phyloP scores from a whole-genome alignment of 2,113 vertebrate genomes.

The Neogobius melanostomus region DNA sequence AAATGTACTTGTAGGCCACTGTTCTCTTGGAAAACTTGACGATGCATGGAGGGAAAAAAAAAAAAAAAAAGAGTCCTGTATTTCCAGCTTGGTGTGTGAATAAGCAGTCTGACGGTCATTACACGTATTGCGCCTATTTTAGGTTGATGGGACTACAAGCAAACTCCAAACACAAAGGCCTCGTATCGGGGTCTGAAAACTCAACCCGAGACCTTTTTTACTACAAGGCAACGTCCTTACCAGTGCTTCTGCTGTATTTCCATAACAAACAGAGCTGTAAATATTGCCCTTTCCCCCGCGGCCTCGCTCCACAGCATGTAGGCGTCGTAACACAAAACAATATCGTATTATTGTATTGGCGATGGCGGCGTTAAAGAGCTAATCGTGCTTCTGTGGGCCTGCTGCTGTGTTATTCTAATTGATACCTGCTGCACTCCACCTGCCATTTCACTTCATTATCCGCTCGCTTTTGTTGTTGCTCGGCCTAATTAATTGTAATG shows the following conservation, averaged over 20 bases:
- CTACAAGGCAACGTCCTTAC: too few species aligned
- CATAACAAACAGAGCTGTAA: neutral
- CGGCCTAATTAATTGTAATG: slow-evolving; percentile 64
- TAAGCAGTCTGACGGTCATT: too few species aligned
- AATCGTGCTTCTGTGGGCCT: slow-evolving; percentile 41
- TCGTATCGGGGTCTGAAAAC: too few species aligned
- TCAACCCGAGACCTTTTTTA: too few species aligned
- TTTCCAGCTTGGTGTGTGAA: too few species aligned
- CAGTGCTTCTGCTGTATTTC: neutral
- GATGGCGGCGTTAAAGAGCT: slow-evolving; percentile 37
- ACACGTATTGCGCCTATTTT: too few species aligned
- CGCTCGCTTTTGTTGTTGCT: slow-evolving; percentile 57
- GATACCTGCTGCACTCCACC: slow-evolving; percentile 54
- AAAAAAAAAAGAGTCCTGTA: too few species aligned
- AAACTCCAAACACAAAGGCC: too few species aligned
- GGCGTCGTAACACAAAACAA: slow-evolving; percentile 28
- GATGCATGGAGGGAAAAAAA: too few species aligned
- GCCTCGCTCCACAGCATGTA: slow-evolving; percentile 8
- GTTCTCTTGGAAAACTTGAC: too few species aligned
- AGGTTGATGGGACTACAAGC: too few species aligned
- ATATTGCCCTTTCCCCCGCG: slow-evolving; percentile 1
- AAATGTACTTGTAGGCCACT: too few species aligned
- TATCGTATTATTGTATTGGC: slow-evolving; percentile 47
- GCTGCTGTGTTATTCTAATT: slow-evolving; percentile 51
- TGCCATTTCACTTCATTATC: slow-evolving; percentile 66